phyloP scores from a whole-genome alignment of 1,140 invertebrate genomes.

The Catajapyx aquilonaris region DNA sequence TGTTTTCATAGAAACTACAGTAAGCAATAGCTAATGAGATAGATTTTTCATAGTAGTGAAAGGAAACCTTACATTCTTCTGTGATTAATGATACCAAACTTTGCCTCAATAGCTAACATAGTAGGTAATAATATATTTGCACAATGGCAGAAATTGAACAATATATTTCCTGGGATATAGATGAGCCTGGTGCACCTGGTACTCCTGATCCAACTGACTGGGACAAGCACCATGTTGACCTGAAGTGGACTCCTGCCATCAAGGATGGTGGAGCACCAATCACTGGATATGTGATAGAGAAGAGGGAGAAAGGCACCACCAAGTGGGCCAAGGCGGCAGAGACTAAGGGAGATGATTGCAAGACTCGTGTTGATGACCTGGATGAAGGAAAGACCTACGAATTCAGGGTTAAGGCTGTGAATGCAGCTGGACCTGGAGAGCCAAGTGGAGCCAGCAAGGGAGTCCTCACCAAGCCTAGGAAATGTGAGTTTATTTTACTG shows the following conservation, averaged over 20 bases:
- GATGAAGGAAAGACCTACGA: slow-evolving; percentile 73
- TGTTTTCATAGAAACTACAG: too few species aligned
- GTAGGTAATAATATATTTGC: too few species aligned
- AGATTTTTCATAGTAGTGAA: too few species aligned
- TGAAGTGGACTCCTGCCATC: slow-evolving; percentile 72
- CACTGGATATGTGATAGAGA: slow-evolving; percentile 83
- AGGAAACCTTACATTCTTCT: too few species aligned
- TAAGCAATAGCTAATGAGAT: too few species aligned
- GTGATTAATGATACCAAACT: too few species aligned
- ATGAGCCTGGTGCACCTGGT: slow-evolving; percentile 77
- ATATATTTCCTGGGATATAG: too few species aligned
- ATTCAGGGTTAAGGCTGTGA: slow-evolving; percentile 65
- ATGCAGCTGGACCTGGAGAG: slow-evolving; percentile 59
- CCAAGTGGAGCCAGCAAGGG: slow-evolving; percentile 46
- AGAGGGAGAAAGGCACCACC: slow-evolving; percentile 67
- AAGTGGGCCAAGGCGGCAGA: slow-evolving; percentile 72
- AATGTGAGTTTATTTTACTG: slow-evolving; percentile 50
- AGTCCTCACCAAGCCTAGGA: slow-evolving; percentile 61
- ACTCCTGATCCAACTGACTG: slow-evolving; percentile 75
- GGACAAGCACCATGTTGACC: slow-evolving; percentile 85
- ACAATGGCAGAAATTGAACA: too few species aligned
- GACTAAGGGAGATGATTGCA: slow-evolving; percentile 49
- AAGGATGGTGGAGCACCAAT: slow-evolving; percentile 84
- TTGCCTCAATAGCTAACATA: too few species aligned
- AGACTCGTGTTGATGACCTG: slow-evolving; percentile 52